phyloP scores from a whole-genome alignment of 2,113 vertebrate genomes.

The Morone saxatilis region DNA sequence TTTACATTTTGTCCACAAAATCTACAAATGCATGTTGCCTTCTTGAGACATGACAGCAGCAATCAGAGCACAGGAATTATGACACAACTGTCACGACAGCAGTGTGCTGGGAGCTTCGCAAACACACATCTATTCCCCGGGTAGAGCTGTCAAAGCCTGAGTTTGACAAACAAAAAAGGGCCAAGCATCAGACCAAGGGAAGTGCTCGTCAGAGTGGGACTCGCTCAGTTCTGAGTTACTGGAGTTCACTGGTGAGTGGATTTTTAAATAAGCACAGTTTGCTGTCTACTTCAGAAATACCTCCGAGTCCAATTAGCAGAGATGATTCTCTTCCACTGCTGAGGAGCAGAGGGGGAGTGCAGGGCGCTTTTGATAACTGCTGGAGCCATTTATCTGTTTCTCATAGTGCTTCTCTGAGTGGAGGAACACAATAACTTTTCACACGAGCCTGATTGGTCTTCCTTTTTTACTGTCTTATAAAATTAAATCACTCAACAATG shows the following conservation, averaged over 20 bases:
- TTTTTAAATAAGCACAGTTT: slow-evolving; percentile 57
- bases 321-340: slow-evolving; percentile 66
- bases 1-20: slow-evolving; percentile 45
- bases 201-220: slow-evolving; percentile 32
- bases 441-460: slow-evolving; percentile 5
- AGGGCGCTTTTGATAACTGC: slow-evolving; percentile 54
- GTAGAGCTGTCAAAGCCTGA: slow-evolving; percentile 66
- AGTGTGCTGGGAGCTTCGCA: slow-evolving; percentile 26
- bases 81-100: slow-evolving; percentile 51
- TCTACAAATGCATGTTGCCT: slow-evolving; percentile 53
- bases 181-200: slow-evolving; percentile 53
- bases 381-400: slow-evolving; percentile 20
- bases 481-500: background rate
- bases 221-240: slow-evolving; percentile 40
- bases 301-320: slow-evolving; percentile 75
- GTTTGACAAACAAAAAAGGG: slow-evolving; percentile 57
- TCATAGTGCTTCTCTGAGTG: slow-evolving; percentile 24
- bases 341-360: slow-evolving; percentile 37
- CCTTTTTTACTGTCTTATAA: background rate
- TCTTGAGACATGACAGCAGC: slow-evolving; percentile 62
- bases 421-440: slow-evolving; percentile 1
- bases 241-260: slow-evolving; percentile 54
- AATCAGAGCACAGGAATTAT: slow-evolving; percentile 64
- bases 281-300: slow-evolving; percentile 60
- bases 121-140: slow-evolving; percentile 58